Conservation (phyloP, 2,113 vertebrate species). For the Carettochelys insculpta region DNA sequence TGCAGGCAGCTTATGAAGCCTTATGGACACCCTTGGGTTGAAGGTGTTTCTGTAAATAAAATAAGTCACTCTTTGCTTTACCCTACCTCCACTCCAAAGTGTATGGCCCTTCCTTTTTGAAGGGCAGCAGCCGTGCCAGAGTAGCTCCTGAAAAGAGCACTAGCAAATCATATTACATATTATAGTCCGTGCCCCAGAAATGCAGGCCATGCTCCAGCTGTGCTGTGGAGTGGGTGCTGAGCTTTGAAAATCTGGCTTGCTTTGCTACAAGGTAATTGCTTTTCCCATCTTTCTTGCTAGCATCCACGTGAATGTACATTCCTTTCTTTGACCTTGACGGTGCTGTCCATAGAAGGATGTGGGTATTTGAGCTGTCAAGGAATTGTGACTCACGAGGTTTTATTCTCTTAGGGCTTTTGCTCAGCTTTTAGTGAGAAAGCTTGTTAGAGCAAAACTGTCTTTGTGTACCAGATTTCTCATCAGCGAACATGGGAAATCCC, state of each 20-base stretch:
- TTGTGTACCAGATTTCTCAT: conserved; percentile 30
- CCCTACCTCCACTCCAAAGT: background rate
- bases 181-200: background rate
- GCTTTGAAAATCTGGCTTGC: background rate
- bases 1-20: background rate
- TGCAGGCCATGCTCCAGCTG: background rate
- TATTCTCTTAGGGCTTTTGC: conserved; percentile 6
- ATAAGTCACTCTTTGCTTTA: background rate
- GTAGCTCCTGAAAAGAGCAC: background rate
- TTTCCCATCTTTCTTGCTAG: background rate
- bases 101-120: background rate
- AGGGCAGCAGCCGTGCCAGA: background rate
- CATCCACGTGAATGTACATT: too few species aligned
- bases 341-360: background rate
- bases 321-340: background rate
- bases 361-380: background rate
- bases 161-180: background rate
- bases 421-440: background rate
- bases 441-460: conserved; percentile 11
- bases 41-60: background rate
- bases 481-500: background rate
- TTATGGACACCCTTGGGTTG: background rate
- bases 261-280: background rate
- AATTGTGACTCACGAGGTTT: background rate
- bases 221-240: background rate